These are phyloP conservation scores for Garrulus glandarius DNA, from an alignment of 2,797 vertebrate genomes.

Conservation along the genomic window DNA sequence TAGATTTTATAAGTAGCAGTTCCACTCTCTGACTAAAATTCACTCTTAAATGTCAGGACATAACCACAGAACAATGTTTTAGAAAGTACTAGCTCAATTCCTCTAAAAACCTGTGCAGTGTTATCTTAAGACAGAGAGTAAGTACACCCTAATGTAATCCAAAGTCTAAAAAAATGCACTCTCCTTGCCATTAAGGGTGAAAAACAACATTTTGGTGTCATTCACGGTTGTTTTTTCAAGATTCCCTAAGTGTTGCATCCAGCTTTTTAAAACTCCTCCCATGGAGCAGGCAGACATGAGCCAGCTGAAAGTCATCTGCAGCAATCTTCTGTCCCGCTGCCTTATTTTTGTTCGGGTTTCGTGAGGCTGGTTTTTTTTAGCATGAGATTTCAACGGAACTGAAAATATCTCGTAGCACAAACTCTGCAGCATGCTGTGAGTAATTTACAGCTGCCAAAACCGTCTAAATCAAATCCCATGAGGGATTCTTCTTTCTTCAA, in stretches of 20 bases:
- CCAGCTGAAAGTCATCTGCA: slow-evolving; percentile 48
- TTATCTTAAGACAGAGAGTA: background rate
- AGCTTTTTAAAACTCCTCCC: background rate
- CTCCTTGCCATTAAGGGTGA: background rate
- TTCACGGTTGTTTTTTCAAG: background rate
- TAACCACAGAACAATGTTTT: background rate
- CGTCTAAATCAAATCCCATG: slow-evolving; percentile 52
- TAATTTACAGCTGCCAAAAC: slow-evolving; percentile 70
- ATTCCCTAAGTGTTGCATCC: background rate
- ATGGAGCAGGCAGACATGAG: background rate
- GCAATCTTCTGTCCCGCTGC: background rate
- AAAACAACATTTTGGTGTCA: background rate
- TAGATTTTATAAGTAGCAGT: background rate
- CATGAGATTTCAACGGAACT: slow-evolving; percentile 52
- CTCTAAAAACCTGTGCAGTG: background rate
- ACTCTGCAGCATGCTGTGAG: slow-evolving; percentile 59
- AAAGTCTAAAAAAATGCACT: background rate
- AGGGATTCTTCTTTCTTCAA: slow-evolving; percentile 57
- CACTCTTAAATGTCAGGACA: background rate
- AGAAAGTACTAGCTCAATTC: background rate
- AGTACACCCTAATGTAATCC: background rate
- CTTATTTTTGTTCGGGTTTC: background rate
- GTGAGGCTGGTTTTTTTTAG: background rate
- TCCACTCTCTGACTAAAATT: background rate
- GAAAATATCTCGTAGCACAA: slow-evolving; percentile 58